phyloP scores from a whole-genome alignment of 2,113 vertebrate species.

The Phocoena phocoena region DNA sequence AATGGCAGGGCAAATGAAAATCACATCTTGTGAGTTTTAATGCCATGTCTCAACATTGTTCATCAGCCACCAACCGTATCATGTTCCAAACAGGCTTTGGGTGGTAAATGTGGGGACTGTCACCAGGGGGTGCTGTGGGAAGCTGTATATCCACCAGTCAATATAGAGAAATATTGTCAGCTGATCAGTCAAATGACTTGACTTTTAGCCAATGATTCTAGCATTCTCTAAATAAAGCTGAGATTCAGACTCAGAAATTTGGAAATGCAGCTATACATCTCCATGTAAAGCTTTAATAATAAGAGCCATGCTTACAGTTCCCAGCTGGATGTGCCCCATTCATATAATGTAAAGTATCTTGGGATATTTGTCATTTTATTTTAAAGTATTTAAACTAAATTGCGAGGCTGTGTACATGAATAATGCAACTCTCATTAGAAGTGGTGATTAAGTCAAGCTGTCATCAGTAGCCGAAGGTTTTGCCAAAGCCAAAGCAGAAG shows the following conservation, averaged over 20 bases:
- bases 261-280: neutral
- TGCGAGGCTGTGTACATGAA: neutral
- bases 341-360: neutral
- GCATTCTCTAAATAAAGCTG: neutral
- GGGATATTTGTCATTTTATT: neutral
- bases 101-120: neutral
- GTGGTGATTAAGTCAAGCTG: neutral
- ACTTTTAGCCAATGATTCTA: neutral
- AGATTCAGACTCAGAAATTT: neutral
- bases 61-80: neutral
- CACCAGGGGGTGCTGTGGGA: neutral
- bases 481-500: neutral
- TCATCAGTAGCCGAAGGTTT: neutral
- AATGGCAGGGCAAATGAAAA: neutral
- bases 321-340: neutral
- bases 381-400: conserved; percentile 6
- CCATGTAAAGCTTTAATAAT: neutral
- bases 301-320: neutral
- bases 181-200: neutral
- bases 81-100: neutral
- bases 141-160: neutral
- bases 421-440: neutral
- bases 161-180: neutral
- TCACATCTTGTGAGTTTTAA: neutral
- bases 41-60: conserved; percentile 1